Conservation (phyloP, 2,113 vertebrate genomes). For the Copsychus sechellarum region DNA sequence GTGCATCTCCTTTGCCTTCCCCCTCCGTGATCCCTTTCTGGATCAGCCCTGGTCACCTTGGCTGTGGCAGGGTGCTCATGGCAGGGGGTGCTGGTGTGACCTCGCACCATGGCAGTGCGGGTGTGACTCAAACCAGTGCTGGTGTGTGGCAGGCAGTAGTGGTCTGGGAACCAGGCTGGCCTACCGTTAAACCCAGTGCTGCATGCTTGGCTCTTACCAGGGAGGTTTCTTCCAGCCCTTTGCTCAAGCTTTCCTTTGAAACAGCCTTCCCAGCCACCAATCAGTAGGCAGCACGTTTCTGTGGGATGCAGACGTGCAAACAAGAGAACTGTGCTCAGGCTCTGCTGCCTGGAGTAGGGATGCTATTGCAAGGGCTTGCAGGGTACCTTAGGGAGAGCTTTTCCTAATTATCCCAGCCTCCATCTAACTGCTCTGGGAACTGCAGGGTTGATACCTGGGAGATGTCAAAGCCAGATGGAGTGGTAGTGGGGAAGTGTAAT, state of each 20-base stretch:
- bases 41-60: background rate
- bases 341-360: background rate
- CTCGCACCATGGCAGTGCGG: fast-evolving
- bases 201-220: background rate
- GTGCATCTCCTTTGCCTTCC: background rate
- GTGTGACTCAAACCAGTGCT: background rate
- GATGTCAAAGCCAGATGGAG: background rate
- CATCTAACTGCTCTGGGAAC: background rate
- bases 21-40: fast-evolving
- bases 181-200: background rate
- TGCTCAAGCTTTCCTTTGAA: background rate
- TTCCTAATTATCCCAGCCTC: background rate
- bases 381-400: background rate
- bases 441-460: background rate
- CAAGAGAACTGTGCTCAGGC: background rate
- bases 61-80: background rate
- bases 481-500: background rate
- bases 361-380: background rate
- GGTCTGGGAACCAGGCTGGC: background rate
- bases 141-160: background rate
- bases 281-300: background rate
- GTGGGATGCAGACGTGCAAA: background rate
- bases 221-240: background rate
- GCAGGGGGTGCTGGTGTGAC: background rate
- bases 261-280: conserved; percentile 14